phyloP scores from a whole-genome alignment of 2,888 invertebrate species.

The Amiota minor region DNA sequence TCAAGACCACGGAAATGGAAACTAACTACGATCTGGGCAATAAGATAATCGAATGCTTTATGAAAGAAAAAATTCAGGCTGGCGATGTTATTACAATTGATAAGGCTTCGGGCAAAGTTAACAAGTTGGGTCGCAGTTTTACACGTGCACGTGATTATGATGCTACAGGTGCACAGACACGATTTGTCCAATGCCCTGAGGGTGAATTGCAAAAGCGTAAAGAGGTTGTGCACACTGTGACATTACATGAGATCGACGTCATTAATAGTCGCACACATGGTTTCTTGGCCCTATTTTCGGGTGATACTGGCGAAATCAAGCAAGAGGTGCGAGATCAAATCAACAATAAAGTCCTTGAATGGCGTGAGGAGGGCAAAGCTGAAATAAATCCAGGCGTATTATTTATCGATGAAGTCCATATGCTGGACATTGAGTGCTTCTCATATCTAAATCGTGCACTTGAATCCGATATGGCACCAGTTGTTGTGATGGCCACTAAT shows the following conservation, averaged over 20 bases:
- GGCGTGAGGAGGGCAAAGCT: slow-evolving; percentile 99
- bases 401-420: slow-evolving; percentile 98
- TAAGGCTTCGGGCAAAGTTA: slow-evolving; percentile 96
- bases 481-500: slow-evolving; percentile 99
- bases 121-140: slow-evolving; percentile 92
- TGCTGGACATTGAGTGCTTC: slow-evolving; percentile 99
- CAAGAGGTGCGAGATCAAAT: slow-evolving; percentile 98
- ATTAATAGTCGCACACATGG: slow-evolving; percentile 99
- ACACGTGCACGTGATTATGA: slow-evolving; percentile 97
- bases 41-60: slow-evolving; percentile 97
- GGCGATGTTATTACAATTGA: slow-evolving; percentile 99
- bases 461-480: slow-evolving; percentile 97
- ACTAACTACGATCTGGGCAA: slow-evolving; percentile 98
- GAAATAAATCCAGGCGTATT: slow-evolving; percentile 98
- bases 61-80: slow-evolving; percentile 96
- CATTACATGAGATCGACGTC: slow-evolving; percentile 99
- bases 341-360: slow-evolving; percentile 96
- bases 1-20: slow-evolving; percentile 99
- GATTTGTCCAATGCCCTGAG: slow-evolving; percentile 98
- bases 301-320: slow-evolving; percentile 99
- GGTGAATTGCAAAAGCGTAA: slow-evolving; percentile 98
- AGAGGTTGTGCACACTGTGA: slow-evolving; percentile 97
- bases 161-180: slow-evolving; percentile 89
- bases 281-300: slow-evolving; percentile 96
- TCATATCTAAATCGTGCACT: slow-evolving; percentile 97